Evolutionary conservation across 2,888 invertebrate genomes (phyloP), one percentile per base, ranked within the genome.

Genomic region (Xanthia togata): DNA sequence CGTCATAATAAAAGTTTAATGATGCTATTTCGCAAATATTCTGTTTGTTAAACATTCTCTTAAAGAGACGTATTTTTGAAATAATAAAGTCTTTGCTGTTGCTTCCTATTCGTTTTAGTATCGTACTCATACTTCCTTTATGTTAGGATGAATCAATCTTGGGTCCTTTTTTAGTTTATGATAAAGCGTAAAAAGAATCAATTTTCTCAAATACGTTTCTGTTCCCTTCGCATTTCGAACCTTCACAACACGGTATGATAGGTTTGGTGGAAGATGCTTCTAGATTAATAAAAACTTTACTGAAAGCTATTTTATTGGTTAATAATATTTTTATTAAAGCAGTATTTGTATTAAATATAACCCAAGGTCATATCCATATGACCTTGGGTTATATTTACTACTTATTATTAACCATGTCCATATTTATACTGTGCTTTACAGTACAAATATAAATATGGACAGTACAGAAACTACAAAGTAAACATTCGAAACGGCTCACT

Each of bases 1-100:
- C 81, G 81, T 83, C 75, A 89, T 89, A 86, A 89, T 84, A 89
- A 69, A 83, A 82, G n/a, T 83, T 83, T 86, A 82, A 87, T 83
- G 89, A 82, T 41, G 81, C 81, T 35, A 79, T 87, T 87, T 76
- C 64, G 74, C 64, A 88, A 87, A 83, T 84, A 83, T 80, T 73
- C 72, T 80, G 74, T 87, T 84, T 84, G 85, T 82, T 82, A 85
- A 78, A 84, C 86, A 82, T 81, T 84, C 65, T 77, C 74, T 68
- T 87, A 81, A 81, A 85, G 77, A 80, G 35, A 38, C 55, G 65
- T 78, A 73, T 81, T 83, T 75, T 71, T 69, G 1, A 14, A 76
- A 74, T 72, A 81, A 82, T 81, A 79, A 73, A 81, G 55, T 47
- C n/a, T 68, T 81, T 79, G 31, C 50, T 76, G 41, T 70, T 73